These are phyloP conservation scores for Cryptoprocta ferox DNA, from an alignment of 2,797 vertebrate genomes.

Conservation along the genomic window DNA sequence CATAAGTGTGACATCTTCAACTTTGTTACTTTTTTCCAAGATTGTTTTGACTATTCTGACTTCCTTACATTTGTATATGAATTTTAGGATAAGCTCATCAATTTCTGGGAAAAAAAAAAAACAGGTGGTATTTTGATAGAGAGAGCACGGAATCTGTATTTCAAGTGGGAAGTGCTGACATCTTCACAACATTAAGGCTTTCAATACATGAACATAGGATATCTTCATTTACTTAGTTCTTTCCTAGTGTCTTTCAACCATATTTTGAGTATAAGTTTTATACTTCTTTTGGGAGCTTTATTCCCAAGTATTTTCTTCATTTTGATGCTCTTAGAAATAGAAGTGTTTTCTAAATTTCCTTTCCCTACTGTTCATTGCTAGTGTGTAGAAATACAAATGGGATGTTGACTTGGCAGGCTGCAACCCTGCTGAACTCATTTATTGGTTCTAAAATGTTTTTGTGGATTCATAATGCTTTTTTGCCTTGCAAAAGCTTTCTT, in stretches of 20 bases:
- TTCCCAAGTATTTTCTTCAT: not conserved
- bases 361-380: not conserved
- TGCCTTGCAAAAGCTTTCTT: not conserved
- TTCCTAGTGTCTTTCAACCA: not conserved
- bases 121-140: no score
- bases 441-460: not conserved
- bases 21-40: not conserved
- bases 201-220: not conserved
- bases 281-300: not conserved
- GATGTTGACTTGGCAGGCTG: not conserved
- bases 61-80: not conserved
- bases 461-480: not conserved
- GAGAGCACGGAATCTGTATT: not conserved
- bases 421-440: not conserved
- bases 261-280: not conserved
- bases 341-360: not conserved
- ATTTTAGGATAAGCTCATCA: not conserved
- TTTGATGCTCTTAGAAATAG: not conserved
- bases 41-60: not conserved
- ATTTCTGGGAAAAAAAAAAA: not conserved
- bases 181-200: not conserved
- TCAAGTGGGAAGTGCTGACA: not conserved
- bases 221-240: not conserved
- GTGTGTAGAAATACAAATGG: not conserved
- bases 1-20: not conserved